Percentiles rank a stretch among this genome's conserved stretches.
Evolutionary conservation across 2,888 invertebrate genomes (phyloP).

Genomic region (Criorhina ranunculi): DNA sequence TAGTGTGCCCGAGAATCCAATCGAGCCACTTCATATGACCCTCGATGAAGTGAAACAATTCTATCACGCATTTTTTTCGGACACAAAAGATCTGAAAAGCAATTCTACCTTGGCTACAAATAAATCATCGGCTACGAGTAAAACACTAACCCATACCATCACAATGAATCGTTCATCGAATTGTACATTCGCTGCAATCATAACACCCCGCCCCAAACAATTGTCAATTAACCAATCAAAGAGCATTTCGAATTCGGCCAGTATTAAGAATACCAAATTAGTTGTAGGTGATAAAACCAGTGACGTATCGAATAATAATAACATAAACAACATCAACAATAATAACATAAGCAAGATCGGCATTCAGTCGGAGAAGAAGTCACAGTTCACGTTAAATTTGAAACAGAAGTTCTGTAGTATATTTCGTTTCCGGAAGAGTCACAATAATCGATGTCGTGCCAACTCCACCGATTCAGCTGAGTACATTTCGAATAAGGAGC

Average conservation of each 20-base stretch:
- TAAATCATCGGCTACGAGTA: conserved; percentile 54
- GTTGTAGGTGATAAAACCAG: conserved; percentile 76
- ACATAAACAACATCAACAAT: conserved; percentile 78
- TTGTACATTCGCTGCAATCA: conserved; percentile 59
- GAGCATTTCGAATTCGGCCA: conserved; percentile 68
- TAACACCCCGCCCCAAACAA: conserved; percentile 69
- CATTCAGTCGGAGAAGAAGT: conserved; percentile 86
- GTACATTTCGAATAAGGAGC: conserved; percentile 76
- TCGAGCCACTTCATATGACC: conserved; percentile 93
- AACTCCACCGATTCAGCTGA: conserved; percentile 77
- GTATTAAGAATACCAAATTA: conserved; percentile 74
- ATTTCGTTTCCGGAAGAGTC: conserved; percentile 88
- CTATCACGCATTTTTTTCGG: conserved; percentile 91
- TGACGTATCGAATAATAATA: conserved; percentile 78
- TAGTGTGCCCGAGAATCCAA: conserved; percentile 88
- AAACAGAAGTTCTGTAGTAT: conserved; percentile 94
- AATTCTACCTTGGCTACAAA: conserved; percentile 59
- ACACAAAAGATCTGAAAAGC: conserved; percentile 76
- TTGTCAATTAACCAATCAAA: conserved; percentile 73
- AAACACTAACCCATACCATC: conserved; percentile 67
- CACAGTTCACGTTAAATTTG: conserved; percentile 90
- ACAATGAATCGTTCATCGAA: conserved; percentile 69
- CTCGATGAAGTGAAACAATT: conserved; percentile 93
- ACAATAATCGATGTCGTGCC: conserved; percentile 81
- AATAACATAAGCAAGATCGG: conserved; percentile 78